Evolutionary conservation across 2,113 vertebrate species (phyloP).

Genomic region (Zosterops pallidus): DNA sequence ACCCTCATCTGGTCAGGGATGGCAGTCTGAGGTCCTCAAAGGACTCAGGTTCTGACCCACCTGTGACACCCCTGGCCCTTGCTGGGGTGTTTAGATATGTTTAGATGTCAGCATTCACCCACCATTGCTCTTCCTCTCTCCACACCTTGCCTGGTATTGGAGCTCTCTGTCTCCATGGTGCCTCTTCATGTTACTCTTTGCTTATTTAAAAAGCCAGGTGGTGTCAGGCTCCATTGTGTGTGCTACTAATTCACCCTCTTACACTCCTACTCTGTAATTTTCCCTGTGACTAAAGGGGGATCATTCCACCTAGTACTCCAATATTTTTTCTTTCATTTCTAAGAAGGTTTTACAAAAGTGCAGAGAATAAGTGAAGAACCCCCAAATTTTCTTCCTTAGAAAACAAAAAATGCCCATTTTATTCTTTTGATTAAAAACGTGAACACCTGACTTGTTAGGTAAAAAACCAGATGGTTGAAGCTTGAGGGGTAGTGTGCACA

Average conservation of each 20-base stretch:
- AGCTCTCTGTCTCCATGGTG: not conserved
- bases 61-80: not conserved
- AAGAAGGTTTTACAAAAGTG: not conserved
- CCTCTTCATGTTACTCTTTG: constrained; percentile 17
- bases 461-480: constrained; percentile 5
- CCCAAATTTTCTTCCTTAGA: not conserved
- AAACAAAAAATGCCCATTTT: not conserved
- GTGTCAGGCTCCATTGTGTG: not conserved
- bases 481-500: not conserved
- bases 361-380: not conserved
- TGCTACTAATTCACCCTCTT: constrained; percentile 15
- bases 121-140: not conserved
- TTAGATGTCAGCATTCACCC: not conserved
- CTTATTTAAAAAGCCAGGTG: constrained; percentile 24
- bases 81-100: not conserved
- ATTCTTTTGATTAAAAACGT: not conserved
- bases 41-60: fast-evolving
- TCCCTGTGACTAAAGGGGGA: not conserved
- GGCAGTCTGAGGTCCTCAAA: not conserved
- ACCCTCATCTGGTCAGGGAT: not conserved
- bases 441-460: constrained; percentile 8
- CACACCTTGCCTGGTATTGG: not conserved
- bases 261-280: not conserved
- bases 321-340: not conserved
- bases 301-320: not conserved